These are phyloP conservation scores for Bombus sylvicola DNA, from an alignment of 1,140 invertebrate genomes.

Conservation along the genomic window DNA sequence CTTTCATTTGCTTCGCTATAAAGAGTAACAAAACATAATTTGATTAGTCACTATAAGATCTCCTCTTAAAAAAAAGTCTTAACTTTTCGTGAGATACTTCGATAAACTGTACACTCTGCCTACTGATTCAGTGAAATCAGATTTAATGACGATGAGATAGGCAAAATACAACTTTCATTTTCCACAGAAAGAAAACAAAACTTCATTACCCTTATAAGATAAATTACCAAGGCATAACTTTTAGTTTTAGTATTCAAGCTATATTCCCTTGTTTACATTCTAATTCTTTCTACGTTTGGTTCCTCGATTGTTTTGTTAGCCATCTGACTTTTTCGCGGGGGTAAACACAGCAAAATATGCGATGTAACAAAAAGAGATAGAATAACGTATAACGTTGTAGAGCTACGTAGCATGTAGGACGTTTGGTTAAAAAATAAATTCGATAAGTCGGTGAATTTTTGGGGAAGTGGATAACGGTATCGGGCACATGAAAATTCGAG, in stretches of 20 bases:
- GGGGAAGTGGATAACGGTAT: neutral
- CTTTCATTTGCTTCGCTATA: neutral
- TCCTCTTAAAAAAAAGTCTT: neutral
- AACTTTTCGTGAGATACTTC: neutral
- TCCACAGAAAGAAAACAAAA: neutral
- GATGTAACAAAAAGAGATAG: neutral
- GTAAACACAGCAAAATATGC: neutral
- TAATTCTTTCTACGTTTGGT: neutral
- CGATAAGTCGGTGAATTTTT: neutral
- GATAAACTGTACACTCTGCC: neutral
- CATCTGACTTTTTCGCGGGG: neutral
- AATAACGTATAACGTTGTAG: too few relatives aligned
- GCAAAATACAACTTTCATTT: neutral
- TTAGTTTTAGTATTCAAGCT: neutral
- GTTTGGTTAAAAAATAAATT: neutral
- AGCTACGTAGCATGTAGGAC: too few relatives aligned
- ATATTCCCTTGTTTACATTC: neutral
- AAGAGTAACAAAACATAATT: neutral
- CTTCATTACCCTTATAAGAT: neutral
- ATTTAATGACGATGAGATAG: neutral
- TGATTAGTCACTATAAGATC: neutral
- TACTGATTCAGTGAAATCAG: neutral
- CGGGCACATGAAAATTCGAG: slow-evolving; percentile 29
- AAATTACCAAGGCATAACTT: neutral
- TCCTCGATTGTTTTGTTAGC: neutral